A percentile compares a stretch with the other conserved stretches of the same genome.
phyloP scores from a whole-genome alignment of 2,888 invertebrate species.

The Amiota communis region DNA sequence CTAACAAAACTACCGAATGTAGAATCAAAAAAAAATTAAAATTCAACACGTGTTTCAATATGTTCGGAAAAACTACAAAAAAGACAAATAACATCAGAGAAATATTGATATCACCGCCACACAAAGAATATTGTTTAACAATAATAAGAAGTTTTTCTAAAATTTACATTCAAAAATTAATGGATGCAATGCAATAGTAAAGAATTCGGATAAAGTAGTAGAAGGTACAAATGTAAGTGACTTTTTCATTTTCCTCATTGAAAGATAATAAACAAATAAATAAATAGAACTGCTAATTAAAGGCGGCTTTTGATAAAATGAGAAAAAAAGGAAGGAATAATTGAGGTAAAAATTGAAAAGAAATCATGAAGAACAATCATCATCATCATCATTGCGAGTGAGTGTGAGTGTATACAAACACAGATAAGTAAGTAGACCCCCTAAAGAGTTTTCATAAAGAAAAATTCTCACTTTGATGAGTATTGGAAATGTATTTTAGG shows the following conservation, averaged over 20 bases:
- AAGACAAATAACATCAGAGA: too few relatives aligned
- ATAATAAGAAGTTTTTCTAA: too few relatives aligned
- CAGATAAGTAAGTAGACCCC: constrained; percentile 51
- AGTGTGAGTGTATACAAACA: constrained; percentile 51
- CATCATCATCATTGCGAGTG: constrained; percentile 57
- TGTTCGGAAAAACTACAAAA: too few relatives aligned
- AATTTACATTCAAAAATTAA: too few relatives aligned
- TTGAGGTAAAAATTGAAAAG: constrained; percentile 42
- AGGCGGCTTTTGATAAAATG: constrained; percentile 56
- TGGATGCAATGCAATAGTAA: too few relatives aligned
- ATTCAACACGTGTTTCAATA: too few relatives aligned
- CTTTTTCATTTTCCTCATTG: not conserved
- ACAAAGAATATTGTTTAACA: too few relatives aligned
- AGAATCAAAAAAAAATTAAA: too few relatives aligned
- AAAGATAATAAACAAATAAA: constrained; percentile 53
- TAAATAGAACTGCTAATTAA: constrained; percentile 64
- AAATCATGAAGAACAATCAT: constrained; percentile 24
- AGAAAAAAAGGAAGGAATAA: constrained; percentile 41
- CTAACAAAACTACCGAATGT: too few relatives aligned
- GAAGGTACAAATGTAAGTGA: not conserved
- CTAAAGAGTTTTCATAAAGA: constrained; percentile 62
- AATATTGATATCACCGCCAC: too few relatives aligned
- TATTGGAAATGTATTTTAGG: constrained; percentile 46
- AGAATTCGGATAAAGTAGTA: too few relatives aligned
- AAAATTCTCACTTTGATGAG: constrained; percentile 62